Evolutionary conservation across 2,888 invertebrate species (phyloP).

Genomic region (Mongoloraphidia duomilia): DNA sequence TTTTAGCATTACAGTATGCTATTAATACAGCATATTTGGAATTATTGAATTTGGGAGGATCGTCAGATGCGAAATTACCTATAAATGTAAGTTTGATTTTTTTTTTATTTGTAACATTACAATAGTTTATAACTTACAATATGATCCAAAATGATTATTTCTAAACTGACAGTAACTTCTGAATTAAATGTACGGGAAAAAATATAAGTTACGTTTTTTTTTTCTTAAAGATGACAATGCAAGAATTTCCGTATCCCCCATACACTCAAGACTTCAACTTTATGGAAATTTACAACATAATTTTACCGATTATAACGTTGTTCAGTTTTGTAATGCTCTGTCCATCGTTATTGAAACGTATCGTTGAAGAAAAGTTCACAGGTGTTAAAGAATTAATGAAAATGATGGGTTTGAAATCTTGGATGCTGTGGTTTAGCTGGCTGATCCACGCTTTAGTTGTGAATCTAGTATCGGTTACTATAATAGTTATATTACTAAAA

Average conservation of each 20-base stretch:
- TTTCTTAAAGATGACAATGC: conserved; percentile 25
- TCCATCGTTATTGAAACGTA: conserved; percentile 35
- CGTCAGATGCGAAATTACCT: no score
- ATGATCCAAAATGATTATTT: no score
- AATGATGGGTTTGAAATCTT: conserved; percentile 75
- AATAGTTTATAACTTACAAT: no score
- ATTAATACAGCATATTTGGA: no score
- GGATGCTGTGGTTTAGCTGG: conserved; percentile 80
- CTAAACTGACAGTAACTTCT: neutral
- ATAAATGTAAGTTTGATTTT: no score
- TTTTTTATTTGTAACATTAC: no score
- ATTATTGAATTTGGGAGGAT: no score
- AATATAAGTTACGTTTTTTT: neutral
- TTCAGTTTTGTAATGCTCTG: conserved; percentile 35
- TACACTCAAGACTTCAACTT: conserved; percentile 23
- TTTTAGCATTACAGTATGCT: no score
- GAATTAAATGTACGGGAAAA: neutral
- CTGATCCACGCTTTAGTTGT: conserved; percentile 62
- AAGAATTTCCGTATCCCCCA: conserved; percentile 42
- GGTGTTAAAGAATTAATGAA: conserved; percentile 72
- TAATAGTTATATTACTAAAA: conserved; percentile 45
- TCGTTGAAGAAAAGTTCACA: conserved; percentile 43
- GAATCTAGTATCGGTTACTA: conserved; percentile 41
- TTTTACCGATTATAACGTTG: conserved; percentile 28
- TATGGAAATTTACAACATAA: conserved; percentile 21